Evolutionary conservation across 2,797 vertebrate genomes (phyloP), one percentile per base, ranked within the genome.

Genomic region (Loriculus beryllinus): DNA sequence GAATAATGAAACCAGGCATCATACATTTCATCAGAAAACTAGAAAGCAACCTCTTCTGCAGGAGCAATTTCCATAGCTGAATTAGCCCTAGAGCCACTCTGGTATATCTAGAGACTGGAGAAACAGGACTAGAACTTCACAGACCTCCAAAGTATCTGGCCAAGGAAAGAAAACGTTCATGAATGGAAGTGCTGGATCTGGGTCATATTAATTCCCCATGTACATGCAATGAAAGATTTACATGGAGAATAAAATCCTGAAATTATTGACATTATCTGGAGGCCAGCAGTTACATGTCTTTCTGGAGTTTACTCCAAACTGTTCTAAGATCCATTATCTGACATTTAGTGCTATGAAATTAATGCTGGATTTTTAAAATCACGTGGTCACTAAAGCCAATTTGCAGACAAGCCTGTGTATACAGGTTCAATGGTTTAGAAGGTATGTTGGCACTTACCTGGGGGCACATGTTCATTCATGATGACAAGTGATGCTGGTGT

Each of bases 401-500:
- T 59, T 77, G 14, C 57, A 92, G 84, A 18, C 33, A 79, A 6
- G 28, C 28, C 76, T 31, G 62, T 68, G 40, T 9, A 23, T 23
- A 29, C 69, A 65, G 33, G 65, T 75, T 47, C 62, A 47, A 8
- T 49, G 57, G 25, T 72, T 74, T n/a, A 49, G 79, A 86, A 91
- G 68, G 72, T 49, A 28, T 47, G 37, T 6, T 69, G 25, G 70
- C 93, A 62, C 95, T 97, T 97, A 99, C 98, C 98, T 88, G 98
- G 97, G 52, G 98, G 93, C 37, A 98, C 92, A 7, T 98, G 97
- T 9, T 99, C 98, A 48, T 98, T 98, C 97, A 98, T 98, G 96
- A 99, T 98, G 96, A 98, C 98, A 6, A 99, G 98, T 1, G 98
- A 99, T 74, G 98, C 98, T 94, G 98, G 98, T 3, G 98, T 99